A percentile compares a stretch with the other conserved stretches of the same genome.
Conservation (phyloP, 2,888 invertebrate genomes). For the Stenolophus ochropezus region DNA sequence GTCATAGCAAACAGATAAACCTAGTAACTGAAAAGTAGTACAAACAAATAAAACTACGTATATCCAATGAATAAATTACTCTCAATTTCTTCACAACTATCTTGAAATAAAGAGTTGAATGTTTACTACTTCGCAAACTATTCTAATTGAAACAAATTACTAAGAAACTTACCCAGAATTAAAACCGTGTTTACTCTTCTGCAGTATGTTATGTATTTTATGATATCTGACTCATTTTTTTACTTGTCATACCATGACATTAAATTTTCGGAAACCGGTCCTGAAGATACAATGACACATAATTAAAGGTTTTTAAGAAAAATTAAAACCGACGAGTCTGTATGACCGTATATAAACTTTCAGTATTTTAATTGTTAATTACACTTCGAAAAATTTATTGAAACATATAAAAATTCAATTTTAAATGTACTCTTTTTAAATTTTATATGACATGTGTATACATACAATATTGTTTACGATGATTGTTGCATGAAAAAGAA, state of each 20-base stretch:
- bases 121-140: neutral
- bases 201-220: too few species aligned
- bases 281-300: slow-evolving; percentile 43
- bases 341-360: slow-evolving; percentile 40
- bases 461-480: neutral
- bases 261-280: slow-evolving; percentile 23
- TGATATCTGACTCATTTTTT: too few species aligned
- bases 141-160: neutral
- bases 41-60: slow-evolving; percentile 19
- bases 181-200: too few species aligned
- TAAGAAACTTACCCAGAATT: too few species aligned
- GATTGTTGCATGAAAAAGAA: neutral
- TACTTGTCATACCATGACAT: neutral
- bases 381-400: too few species aligned
- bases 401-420: too few species aligned
- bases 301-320: slow-evolving; percentile 48
- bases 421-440: too few species aligned
- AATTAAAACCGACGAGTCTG: slow-evolving; percentile 29
- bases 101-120: neutral
- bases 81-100: slow-evolving; percentile 28
- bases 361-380: neutral
- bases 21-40: slow-evolving; percentile 31
- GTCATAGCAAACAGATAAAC: slow-evolving; percentile 33
- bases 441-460: neutral
- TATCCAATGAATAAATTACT: slow-evolving; percentile 38